Percentiles rank a stretch among this genome's conserved stretches.
Conservation (phyloP, 2,797 vertebrate species). For the Tangara arthus region DNA sequence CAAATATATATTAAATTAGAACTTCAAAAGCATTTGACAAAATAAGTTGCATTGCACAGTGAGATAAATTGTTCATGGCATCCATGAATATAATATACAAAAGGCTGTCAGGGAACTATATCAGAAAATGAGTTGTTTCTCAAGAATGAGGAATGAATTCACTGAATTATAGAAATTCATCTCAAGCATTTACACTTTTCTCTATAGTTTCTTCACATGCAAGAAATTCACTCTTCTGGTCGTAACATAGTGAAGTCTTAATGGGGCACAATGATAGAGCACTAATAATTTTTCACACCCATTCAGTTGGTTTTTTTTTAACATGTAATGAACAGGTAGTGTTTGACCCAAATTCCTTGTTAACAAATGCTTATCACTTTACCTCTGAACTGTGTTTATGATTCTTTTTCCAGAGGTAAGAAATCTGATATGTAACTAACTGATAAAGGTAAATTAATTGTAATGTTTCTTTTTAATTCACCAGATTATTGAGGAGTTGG, state of each 20-base stretch:
- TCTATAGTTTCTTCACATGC: neutral
- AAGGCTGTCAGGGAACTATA: neutral
- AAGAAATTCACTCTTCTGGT: neutral
- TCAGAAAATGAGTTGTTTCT: slow-evolving; percentile 17
- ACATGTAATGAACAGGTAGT: neutral
- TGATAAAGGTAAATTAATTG: neutral
- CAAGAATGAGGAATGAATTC: neutral
- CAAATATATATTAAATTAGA: slow-evolving; percentile 2
- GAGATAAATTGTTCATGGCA: neutral
- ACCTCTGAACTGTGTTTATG: too few relatives aligned
- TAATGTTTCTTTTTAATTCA: neutral
- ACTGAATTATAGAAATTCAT: neutral
- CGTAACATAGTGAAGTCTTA: neutral
- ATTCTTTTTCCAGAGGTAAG: neutral
- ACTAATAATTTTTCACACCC: neutral
- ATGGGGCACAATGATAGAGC: neutral
- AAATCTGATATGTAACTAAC: rapidly evolving
- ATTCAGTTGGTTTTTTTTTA: neutral
- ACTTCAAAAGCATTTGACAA: slow-evolving; percentile 27
- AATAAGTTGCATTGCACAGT: neutral
- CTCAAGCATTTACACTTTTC: neutral
- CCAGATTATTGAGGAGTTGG: neutral
- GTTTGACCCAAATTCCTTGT: neutral
- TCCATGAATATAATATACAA: slow-evolving; percentile 30
- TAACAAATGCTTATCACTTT: neutral